Conservation (phyloP, 2,797 vertebrate species). For the Platyrinchus mystaceus region DNA sequence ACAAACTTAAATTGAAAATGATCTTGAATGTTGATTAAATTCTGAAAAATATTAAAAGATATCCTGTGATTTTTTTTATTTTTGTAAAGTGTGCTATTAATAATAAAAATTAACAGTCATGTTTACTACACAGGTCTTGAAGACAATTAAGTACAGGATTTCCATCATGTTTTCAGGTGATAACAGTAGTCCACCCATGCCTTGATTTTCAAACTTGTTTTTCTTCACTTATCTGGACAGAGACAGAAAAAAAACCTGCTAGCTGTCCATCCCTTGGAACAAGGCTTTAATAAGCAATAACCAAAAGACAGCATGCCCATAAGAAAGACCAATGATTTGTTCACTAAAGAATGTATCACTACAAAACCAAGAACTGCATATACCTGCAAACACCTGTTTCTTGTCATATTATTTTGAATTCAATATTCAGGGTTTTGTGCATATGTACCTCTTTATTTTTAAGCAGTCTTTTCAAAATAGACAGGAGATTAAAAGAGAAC, state of each 20-base stretch:
- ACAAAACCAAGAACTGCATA: background rate
- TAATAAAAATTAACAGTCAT: background rate
- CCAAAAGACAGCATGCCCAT: background rate
- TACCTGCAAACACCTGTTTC: background rate
- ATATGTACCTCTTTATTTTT: background rate
- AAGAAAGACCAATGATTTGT: background rate
- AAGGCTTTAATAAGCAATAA: background rate
- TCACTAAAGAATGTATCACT: background rate
- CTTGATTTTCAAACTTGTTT: background rate
- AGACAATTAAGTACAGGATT: background rate
- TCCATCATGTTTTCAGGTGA: background rate
- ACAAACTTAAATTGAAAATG: background rate
- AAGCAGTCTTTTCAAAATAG: too few relatives aligned
- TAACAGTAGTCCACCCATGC: background rate
- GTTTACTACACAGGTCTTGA: background rate
- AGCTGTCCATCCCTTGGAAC: background rate
- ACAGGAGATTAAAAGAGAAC: too few relatives aligned
- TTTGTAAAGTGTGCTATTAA: background rate
- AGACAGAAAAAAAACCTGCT: background rate
- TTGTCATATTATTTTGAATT: background rate
- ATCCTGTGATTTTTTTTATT: background rate
- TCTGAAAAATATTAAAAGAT: background rate
- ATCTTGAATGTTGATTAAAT: slow-evolving; percentile 7
- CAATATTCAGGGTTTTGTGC: background rate
- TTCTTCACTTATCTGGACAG: background rate